Conservation (phyloP, 2,888 invertebrate genomes). For the Dicycla oo region DNA sequence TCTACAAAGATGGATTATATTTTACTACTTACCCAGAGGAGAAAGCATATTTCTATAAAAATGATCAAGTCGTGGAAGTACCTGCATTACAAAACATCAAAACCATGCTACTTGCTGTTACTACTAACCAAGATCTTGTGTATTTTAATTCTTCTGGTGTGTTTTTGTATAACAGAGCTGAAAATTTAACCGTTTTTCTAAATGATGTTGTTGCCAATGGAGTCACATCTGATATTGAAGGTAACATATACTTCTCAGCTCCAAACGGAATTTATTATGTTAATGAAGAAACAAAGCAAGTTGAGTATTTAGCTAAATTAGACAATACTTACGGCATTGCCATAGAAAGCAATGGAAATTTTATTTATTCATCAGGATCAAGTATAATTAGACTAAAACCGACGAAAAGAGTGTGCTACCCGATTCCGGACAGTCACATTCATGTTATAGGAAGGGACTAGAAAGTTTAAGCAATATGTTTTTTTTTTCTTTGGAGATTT, state of each 20-base stretch:
- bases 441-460: too few relatives aligned
- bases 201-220: constrained; percentile 64
- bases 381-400: constrained; percentile 68
- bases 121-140: constrained; percentile 63
- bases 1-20: constrained; percentile 77
- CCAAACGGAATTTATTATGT: constrained; percentile 64
- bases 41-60: constrained; percentile 65
- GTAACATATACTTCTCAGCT: constrained; percentile 70
- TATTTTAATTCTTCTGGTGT: constrained; percentile 73
- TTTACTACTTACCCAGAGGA: constrained; percentile 77
- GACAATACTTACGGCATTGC: constrained; percentile 64
- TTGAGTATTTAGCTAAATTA: constrained; percentile 49
- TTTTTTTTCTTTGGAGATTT: not conserved
- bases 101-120: constrained; percentile 68
- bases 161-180: constrained; percentile 61
- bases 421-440: not conserved
- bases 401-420: constrained; percentile 48
- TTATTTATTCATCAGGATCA: constrained; percentile 68
- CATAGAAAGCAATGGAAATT: constrained; percentile 66
- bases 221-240: constrained; percentile 68
- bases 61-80: constrained; percentile 56
- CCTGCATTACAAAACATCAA: constrained; percentile 64
- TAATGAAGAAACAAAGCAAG: constrained; percentile 40
- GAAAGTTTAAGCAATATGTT: not conserved
- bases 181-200: constrained; percentile 18